These are phyloP conservation scores for Metellina segmentata DNA, from an alignment of 2,888 invertebrate species.

Conservation along the genomic window DNA sequence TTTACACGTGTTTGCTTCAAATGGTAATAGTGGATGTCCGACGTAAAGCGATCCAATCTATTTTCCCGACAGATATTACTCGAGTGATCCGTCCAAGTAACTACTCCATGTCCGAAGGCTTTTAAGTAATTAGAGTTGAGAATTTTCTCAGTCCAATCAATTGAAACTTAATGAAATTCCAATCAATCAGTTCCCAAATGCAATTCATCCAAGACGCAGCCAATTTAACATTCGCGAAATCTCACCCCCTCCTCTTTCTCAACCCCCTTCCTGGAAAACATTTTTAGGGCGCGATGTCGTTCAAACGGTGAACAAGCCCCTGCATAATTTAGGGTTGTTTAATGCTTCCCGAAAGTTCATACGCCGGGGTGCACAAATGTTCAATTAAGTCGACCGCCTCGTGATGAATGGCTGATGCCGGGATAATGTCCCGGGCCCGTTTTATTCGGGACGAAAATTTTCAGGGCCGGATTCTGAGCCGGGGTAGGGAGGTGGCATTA, in stretches of 20 bases:
- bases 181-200: conserved; percentile 33
- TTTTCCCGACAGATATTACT: too few species aligned
- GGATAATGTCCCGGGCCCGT: conserved; percentile 38
- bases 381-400: conserved; percentile 48
- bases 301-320: conserved; percentile 31
- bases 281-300: conserved; percentile 33
- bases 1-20: too few species aligned
- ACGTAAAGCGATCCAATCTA: too few species aligned
- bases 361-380: conserved; percentile 40
- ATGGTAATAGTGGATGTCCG: too few species aligned
- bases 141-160: not conserved
- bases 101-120: not conserved
- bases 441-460: too few species aligned
- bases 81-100: not conserved
- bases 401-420: conserved; percentile 34
- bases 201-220: conserved; percentile 29
- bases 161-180: conserved; percentile 40
- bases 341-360: conserved; percentile 43
- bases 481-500: conserved; percentile 28
- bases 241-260: not conserved
- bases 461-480: conserved; percentile 22
- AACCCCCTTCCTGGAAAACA: not conserved
- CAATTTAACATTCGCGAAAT: conserved; percentile 48
- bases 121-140: not conserved
- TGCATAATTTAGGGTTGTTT: conserved; percentile 64